Evolutionary conservation across 2,113 vertebrate genomes (phyloP), one percentile per base, ranked within the genome.

Genomic region (Oreochromis spilurus): DNA sequence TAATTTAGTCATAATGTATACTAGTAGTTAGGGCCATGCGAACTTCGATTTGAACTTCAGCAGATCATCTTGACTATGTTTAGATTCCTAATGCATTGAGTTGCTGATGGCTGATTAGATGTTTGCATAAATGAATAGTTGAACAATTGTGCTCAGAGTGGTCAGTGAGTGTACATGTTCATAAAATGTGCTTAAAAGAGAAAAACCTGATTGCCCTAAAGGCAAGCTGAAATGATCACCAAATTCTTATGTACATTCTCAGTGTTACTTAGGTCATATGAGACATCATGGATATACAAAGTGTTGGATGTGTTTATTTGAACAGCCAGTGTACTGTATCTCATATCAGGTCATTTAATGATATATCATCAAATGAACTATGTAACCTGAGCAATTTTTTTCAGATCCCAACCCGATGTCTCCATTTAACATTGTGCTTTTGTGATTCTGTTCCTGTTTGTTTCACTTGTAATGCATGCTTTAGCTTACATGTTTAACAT

Each of bases 241-340:
- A 40, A 40, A 38, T 19, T 50, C 48, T 50, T 8, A 17, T 50
- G 14, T 40, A 40, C 34, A 67, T 67, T 38, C 34, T 21, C 60
- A 0, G 0, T 38, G 62, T 21, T 13, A 67, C 19, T 21, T 67
- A 40, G 34, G 2, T 67, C 10, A 40, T 13, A 8, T 2, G 1
- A 38, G 6, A 38, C 34, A 38, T 14, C 34, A 3, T 13, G 62
- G 6, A 21, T 21, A 67, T 13, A 67, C 4, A 67, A 21, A 38
- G 60, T 67, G 10, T 38, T 67, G 19, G 19, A 38, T 40, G 34
- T 40, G 4, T 62, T 62, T 62, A 36, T 62, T n/a, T 62, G 58
- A 36, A 62, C 58, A 62, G 58, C 58, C 2, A 62, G 29, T 6
- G 58, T 62, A 62, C 58, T 7, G 17, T 36, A 62, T 17, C 58